Conservation (phyloP, 23 tunicate species). For the Diplosoma virens region DNA sequence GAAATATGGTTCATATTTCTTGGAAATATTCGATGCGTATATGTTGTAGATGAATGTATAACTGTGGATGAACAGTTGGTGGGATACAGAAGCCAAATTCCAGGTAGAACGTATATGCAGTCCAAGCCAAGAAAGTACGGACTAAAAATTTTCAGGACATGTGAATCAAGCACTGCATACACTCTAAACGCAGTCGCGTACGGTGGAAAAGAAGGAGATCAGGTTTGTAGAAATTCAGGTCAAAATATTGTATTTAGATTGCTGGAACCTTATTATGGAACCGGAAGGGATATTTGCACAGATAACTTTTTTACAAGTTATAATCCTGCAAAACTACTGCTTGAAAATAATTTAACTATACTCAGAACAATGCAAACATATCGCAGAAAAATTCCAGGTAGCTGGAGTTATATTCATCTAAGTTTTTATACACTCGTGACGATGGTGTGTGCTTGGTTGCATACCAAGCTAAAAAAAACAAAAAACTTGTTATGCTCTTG, state of each 20-base stretch:
- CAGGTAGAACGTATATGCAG: not conserved
- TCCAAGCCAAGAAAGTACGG: not conserved
- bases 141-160: slow-evolving; percentile 8
- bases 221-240: not conserved
- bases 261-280: not conserved
- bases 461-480: no score
- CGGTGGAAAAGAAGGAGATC: not conserved
- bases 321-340: not conserved
- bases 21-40: not conserved
- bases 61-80: slow-evolving; percentile 3
- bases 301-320: not conserved
- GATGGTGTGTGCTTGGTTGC: no score
- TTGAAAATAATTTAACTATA: not conserved
- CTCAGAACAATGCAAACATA: not conserved
- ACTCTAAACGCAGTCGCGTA: no score
- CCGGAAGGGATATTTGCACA: not conserved
- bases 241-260: not conserved
- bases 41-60: not conserved
- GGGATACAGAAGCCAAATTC: not conserved
- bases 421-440: not conserved
- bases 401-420: not conserved
- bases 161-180: no score
- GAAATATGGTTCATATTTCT: not conserved
- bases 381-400: not conserved
- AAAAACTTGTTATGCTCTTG: no score